Evolutionary conservation across 1,140 invertebrate species (phyloP), one percentile per base, ranked within the genome.

Genomic region (Microplitis demolitor): DNA sequence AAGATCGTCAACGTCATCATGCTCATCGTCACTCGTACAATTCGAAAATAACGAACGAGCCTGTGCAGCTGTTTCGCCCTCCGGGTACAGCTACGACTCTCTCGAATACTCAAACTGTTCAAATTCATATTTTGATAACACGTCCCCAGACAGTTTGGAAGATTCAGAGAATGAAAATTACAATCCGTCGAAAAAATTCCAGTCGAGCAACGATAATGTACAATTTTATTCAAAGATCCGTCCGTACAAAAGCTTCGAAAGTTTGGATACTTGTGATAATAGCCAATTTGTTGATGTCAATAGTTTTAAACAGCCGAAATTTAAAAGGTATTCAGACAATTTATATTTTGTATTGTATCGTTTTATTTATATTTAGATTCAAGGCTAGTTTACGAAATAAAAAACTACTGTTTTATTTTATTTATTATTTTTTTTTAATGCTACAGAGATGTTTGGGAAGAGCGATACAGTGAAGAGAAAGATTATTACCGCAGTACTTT

Each of bases 21-120:
- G 93, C 60, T 93, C 93, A 33, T 93, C 92, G 53, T 94, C 93
- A 67, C 86, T 95, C 34, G 87, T 94, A 33, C 93, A 95, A 82
- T 95, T 95, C 81, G 94, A 95, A 82, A 93, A 90, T 0, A 84
- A 95, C 63, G 93, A 94, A 78, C 89, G 91, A 73, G 92, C 91
- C 50, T 93, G 91, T 78, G 89, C 89, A 71, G 86, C 85, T 0
- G 68, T 87, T 4, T 89, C 90, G 6, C 89, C 89, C 0, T 89
- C 88, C 37, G 85, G 87, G 58, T 89, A 89, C 75, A 89, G 89
- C 67, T 89, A 88, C 76, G 89, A 91, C 76, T 90, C 89, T 0
- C 80, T 90, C 51, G 89, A 90, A 60, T 82, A 87, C 62, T 76
- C 87, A 3, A 85, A 86, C 63, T 76, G 82, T 4, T 80, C 84